A percentile compares a stretch with the other conserved stretches of the same genome.
phyloP scores from a whole-genome alignment of 1,140 invertebrate genomes.

The Zaprionus ghesquierei region DNA sequence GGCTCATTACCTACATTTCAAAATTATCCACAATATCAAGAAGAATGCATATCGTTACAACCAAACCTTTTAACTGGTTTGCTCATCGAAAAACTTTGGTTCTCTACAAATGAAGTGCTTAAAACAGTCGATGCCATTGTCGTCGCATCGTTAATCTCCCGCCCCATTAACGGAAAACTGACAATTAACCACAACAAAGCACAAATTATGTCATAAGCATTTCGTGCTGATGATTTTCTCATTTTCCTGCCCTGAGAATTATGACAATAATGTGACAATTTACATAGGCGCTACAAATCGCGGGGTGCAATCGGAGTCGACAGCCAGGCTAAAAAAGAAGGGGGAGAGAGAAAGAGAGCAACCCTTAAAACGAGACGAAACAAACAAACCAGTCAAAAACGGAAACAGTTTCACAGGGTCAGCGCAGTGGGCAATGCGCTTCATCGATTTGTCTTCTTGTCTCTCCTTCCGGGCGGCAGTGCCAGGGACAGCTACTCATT shows the following conservation, averaged over 20 bases:
- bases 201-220: constrained; percentile 73
- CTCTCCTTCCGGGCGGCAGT: constrained; percentile 17
- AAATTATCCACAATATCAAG: neutral
- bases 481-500: constrained; percentile 52
- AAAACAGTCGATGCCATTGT: neutral
- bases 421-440: constrained; percentile 27
- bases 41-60: neutral
- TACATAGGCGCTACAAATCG: constrained; percentile 69
- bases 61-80: neutral
- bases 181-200: constrained; percentile 78
- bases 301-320: constrained; percentile 37
- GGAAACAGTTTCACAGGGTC: constrained; percentile 67
- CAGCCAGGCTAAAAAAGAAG: neutral
- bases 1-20: neutral
- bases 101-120: constrained; percentile 2
- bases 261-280: constrained; percentile 80
- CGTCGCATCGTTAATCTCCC: constrained; percentile 39
- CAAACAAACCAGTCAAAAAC: constrained; percentile 51
- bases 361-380: constrained; percentile 53
- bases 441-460: neutral
- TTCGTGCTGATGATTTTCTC: constrained; percentile 65
- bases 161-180: constrained; percentile 35
- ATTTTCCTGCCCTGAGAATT: constrained; percentile 59
- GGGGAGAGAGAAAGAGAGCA: constrained; percentile 9
- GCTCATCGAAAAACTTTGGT: neutral